These are phyloP conservation scores for Eptesicus fuscus DNA, from an alignment of 2,113 vertebrate genomes.

Conservation along the genomic window DNA sequence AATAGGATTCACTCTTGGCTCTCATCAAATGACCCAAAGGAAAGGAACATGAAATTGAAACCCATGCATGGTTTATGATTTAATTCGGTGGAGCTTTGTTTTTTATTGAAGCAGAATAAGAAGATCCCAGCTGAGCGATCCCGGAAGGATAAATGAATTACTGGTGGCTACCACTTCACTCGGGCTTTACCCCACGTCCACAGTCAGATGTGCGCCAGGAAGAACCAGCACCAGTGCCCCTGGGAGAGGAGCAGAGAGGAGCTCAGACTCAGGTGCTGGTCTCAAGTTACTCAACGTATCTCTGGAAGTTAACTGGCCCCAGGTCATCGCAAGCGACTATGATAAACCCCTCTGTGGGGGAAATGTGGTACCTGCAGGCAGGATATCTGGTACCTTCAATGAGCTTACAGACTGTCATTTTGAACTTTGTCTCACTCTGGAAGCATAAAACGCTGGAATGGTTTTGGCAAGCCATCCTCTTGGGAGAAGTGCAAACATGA, in stretches of 20 bases:
- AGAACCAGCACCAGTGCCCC: neutral
- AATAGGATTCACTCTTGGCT: neutral
- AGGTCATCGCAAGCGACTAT: constrained; percentile 48
- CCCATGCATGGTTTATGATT: neutral
- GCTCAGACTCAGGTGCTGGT: neutral
- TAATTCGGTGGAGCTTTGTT: neutral
- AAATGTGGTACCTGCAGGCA: constrained; percentile 57
- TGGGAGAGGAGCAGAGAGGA: neutral
- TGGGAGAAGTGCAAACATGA: constrained; percentile 39
- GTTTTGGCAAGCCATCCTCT: constrained; percentile 38
- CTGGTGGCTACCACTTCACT: neutral
- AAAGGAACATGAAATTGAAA: constrained; percentile 1
- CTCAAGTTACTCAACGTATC: constrained; percentile 15
- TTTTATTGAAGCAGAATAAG: constrained; percentile 34
- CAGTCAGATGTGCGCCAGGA: too few species aligned
- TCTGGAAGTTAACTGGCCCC: constrained; percentile 44
- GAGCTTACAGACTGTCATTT: constrained; percentile 66
- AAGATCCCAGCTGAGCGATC: neutral
- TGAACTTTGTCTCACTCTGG: constrained; percentile 60
- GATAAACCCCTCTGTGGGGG: neutral
- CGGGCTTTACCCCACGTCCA: neutral
- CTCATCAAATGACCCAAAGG: neutral
- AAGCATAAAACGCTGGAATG: constrained; percentile 27
- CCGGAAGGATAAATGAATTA: neutral
- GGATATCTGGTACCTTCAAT: constrained; percentile 52